Evolutionary conservation across 2,113 vertebrate species (phyloP), one percentile per base, ranked within the genome.

Genomic region (Eleginops maclovinus): DNA sequence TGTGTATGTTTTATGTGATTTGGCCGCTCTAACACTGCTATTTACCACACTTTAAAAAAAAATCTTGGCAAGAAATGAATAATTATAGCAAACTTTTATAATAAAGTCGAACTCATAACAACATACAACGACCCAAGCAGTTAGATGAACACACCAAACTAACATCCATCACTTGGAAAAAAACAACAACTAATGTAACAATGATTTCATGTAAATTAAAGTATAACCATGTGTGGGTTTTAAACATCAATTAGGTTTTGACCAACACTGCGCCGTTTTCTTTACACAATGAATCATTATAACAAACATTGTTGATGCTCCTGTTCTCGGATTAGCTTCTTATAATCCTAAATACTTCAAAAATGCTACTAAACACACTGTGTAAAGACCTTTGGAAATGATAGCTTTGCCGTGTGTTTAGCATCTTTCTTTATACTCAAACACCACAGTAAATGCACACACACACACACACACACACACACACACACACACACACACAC

Each of bases 291-390:
- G 24, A 28, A 14, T 28, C 7, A 44, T 44, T 19, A 22, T 43
- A 14, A 61, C 1, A 4, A 1, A 47, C n/a, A 24, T 21, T 8
- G 59, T 1, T 46, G 2, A n/a, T 36, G 54, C 24, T 4, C 9
- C 64, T 14, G 41, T 3, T 31, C 14, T 50, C 4, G 19, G 4
- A 46, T 28, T 28, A 11, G 28, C 36, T 7, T 44, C 14, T 17
- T 10, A 46, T 46, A n/a, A 12, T 63, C 3, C 24, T 31, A 41
- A 67, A 22, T 60, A 71, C n/a, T n/a, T n/a, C n/a, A 31, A 77
- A 74, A 69, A 65, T 71, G 65, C 43, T 67, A 56, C 65, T 49
- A 73, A 47, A 68, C 61, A 55, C 59, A 60, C 16, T 16, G 43
- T 31, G 41, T 51, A 16, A 36, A 10, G 24, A 21, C 7, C 36